Evolutionary conservation across 2,888 invertebrate genomes (phyloP), one percentile per base, ranked within the genome.

Genomic region (Helicoverpa assulta): DNA sequence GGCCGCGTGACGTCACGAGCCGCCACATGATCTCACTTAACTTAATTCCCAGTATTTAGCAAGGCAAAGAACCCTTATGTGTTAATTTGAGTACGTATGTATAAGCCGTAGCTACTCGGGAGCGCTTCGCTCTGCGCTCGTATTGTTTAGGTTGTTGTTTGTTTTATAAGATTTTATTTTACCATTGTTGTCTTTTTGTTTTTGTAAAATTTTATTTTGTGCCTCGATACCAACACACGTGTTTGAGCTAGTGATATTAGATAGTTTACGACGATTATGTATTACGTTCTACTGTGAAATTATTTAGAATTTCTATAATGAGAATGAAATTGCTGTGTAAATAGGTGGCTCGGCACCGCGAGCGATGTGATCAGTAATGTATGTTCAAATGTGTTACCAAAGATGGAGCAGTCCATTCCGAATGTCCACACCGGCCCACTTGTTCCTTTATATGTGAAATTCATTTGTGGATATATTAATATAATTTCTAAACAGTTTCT

Each of bases 331-430:
- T 63, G 63, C 37, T 52, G 43, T 63, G 64, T 69, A 70, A 65
- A 54, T 65, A 61, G 29, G 57, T 61, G 51, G 58, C 55, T 65
- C 67, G 65, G 47, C 60, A 59, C 67, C 43, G 82, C 82, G 76
- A 78, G 81, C 73, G 74, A 73, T 79, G 84, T 82, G 83, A 85
- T 85, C 85, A 78, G 81, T 78, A 85, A 80, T 80, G 85, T 86
- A 88, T 89, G 92, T 93, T 93, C 92, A 91, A 93, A 93, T 89
- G 84, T 88, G 91, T 93, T 93, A 94, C 94, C 95, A 94, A 94
- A 94, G 94, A 94, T 78, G 88, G 86, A 84, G 86, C 90, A 79
- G 87, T 91, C 88, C 93, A 93, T 92, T 92, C 93, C 93, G 88
- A 71, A 75, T 81, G 85, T 80, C 75, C 70, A 74, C 79, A 81